Evolutionary conservation across 2,888 invertebrate species (phyloP).

Genomic region (Hyppa rectilinea): DNA sequence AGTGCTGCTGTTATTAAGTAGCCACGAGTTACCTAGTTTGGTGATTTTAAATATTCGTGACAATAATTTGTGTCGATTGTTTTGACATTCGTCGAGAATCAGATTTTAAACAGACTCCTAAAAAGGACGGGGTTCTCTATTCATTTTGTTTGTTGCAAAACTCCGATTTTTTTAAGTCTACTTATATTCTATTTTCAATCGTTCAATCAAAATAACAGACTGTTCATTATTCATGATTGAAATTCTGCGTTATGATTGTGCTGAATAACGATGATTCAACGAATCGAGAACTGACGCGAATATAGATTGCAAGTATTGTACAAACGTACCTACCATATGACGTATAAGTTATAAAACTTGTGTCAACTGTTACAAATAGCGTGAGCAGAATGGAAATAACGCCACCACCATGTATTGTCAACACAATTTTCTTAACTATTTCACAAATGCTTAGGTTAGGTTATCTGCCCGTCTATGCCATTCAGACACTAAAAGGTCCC

Average conservation of each 20-base stretch:
- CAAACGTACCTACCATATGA: neutral
- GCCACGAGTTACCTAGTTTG: too few relatives aligned
- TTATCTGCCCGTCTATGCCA: too few relatives aligned
- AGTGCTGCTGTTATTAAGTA: too few relatives aligned
- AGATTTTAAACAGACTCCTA: neutral
- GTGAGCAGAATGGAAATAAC: too few relatives aligned
- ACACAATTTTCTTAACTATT: too few relatives aligned
- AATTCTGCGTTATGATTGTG: conserved; percentile 31
- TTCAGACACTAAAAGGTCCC: too few relatives aligned
- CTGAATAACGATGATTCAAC: conserved; percentile 47
- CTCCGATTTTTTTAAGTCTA: neutral
- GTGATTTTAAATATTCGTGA: conserved; percentile 2
- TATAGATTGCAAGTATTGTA: conserved; percentile 16
- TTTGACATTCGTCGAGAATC: neutral
- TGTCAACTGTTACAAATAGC: neutral
- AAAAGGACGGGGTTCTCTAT: neutral
- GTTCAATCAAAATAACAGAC: neutral
- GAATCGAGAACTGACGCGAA: conserved; percentile 22
- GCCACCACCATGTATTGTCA: too few relatives aligned
- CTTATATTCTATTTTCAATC: neutral
- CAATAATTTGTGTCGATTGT: neutral
- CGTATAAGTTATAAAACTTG: neutral
- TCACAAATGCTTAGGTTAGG: too few relatives aligned
- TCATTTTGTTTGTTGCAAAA: neutral
- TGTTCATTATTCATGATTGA: conserved; percentile 20